These are phyloP conservation scores for Phytoseiulus persimilis DNA, from an alignment of 2,888 invertebrate genomes.

Conservation along the genomic window DNA sequence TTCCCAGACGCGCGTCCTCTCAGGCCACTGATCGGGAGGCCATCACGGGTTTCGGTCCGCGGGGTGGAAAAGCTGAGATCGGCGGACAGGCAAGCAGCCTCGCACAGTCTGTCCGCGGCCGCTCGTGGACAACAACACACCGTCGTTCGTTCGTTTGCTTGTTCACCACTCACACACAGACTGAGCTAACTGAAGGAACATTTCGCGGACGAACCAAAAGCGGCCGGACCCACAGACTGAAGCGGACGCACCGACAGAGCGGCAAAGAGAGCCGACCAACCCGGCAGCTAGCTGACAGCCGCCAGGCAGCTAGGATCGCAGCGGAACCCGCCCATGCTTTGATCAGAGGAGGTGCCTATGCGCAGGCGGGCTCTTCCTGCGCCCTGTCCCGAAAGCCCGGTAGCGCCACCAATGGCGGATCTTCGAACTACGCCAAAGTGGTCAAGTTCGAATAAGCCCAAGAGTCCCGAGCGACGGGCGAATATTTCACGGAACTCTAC, in stretches of 20 bases:
- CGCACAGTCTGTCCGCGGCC: neutral
- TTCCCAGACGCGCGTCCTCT: neutral
- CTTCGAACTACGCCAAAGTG: neutral
- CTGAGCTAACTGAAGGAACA: conserved; percentile 5
- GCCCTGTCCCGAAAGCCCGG: neutral
- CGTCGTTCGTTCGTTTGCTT: neutral
- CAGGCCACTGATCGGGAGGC: neutral
- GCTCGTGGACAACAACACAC: neutral
- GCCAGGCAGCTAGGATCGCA: neutral
- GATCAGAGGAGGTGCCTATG: conserved; percentile 12
- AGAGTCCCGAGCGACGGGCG: neutral
- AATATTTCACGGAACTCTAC: neutral
- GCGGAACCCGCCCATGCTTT: conserved; percentile 33
- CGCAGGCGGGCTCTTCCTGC: neutral
- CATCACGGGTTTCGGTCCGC: neutral
- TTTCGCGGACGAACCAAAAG: neutral
- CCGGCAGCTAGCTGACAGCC: neutral
- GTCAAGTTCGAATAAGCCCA: neutral
- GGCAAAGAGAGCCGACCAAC: neutral
- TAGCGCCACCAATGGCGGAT: neutral
- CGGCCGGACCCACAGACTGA: neutral
- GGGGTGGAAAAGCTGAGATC: neutral
- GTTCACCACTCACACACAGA: neutral
- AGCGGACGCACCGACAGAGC: neutral
- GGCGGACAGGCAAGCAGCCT: neutral